phyloP scores from a whole-genome alignment of 2,797 vertebrate genomes.

The Sebastes iracundus region DNA sequence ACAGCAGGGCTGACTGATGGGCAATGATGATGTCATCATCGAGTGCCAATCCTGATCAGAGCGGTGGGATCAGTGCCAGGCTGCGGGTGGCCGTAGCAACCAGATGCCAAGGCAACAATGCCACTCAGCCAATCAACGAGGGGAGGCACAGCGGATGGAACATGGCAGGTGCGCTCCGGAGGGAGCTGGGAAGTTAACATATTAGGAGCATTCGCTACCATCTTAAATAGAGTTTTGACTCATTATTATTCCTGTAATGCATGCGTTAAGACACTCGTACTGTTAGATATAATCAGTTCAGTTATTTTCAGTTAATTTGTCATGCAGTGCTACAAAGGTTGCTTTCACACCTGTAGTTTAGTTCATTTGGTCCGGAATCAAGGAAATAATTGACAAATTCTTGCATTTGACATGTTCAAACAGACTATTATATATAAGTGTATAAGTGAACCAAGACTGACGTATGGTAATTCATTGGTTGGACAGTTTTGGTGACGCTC shows the following conservation, averaged over 20 bases:
- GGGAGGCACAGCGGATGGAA: conserved; percentile 36
- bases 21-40: conserved; percentile 75
- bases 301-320: conserved; percentile 2
- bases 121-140: conserved; percentile 57
- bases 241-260: neutral
- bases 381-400: neutral
- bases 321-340: neutral
- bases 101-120: conserved; percentile 70
- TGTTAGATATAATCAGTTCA: neutral
- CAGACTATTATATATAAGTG: neutral
- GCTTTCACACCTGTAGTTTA: neutral
- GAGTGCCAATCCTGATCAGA: conserved; percentile 74
- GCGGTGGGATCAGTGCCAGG: conserved; percentile 73
- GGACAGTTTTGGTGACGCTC: neutral
- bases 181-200: conserved; percentile 21
- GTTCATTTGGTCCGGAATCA: neutral
- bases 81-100: conserved; percentile 69
- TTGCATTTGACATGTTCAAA: neutral
- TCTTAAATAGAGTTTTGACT: conserved; percentile 12
- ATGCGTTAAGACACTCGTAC: neutral
- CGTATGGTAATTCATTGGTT: neutral
- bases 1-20: conserved; percentile 73
- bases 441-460: neutral
- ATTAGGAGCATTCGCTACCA: neutral
- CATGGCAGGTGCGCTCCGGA: conserved; percentile 62